These are phyloP conservation scores for Sarcophaga caerulescens DNA, from an alignment of 2,888 invertebrate species.

Conservation along the genomic window DNA sequence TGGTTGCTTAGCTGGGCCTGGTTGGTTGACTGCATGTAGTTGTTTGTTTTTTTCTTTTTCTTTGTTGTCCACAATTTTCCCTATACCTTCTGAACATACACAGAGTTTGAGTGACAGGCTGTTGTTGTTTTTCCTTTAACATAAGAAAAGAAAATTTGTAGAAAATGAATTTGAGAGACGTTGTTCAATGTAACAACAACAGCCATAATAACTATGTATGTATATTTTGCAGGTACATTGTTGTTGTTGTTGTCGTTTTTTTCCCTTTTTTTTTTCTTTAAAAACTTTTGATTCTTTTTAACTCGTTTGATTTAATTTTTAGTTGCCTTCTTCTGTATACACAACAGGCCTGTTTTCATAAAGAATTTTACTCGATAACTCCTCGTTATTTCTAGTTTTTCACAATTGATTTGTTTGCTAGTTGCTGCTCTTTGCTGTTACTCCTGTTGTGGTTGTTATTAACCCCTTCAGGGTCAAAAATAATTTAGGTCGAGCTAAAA, in stretches of 20 bases:
- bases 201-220: background rate
- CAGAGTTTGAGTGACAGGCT: conserved; percentile 61
- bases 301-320: conserved; percentile 45
- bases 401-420: conserved; percentile 62
- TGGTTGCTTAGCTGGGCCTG: conserved; percentile 61
- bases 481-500: no score
- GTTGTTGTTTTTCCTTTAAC: conserved; percentile 45
- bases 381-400: conserved; percentile 39
- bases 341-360: conserved; percentile 13
- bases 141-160: background rate
- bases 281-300: conserved; percentile 40
- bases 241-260: background rate
- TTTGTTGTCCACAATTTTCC: background rate
- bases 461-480: no score
- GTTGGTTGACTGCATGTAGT: conserved; percentile 28
- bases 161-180: conserved; percentile 8
- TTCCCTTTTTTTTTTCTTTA: background rate
- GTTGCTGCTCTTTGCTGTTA: background rate
- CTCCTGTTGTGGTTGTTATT: conserved; percentile 1
- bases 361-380: conserved; percentile 7
- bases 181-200: conserved; percentile 8
- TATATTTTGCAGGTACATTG: background rate
- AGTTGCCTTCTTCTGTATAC: background rate
- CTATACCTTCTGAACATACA: conserved; percentile 23
- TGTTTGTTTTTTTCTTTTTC: background rate